A percentile compares a stretch with the other conserved stretches of the same genome.
Conservation (phyloP, 1,140 invertebrate genomes). For the Drosophila leontia region DNA sequence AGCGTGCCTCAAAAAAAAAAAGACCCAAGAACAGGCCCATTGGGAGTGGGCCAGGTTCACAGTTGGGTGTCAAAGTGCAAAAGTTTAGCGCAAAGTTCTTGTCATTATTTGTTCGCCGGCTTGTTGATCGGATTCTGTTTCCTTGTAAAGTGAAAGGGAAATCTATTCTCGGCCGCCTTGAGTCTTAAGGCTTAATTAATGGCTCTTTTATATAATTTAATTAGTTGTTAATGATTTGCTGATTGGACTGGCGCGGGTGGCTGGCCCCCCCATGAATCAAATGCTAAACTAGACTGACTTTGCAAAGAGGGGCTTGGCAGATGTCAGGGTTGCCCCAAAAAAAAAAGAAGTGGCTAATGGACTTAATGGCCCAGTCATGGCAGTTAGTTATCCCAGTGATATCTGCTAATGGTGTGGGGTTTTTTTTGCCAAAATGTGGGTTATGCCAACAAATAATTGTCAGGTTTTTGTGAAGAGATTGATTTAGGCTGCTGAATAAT, state of each 20-base stretch:
- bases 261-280: conserved; percentile 64
- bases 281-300: conserved; percentile 66
- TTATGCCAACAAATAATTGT: conserved; percentile 23
- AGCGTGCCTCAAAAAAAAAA: conserved; percentile 49
- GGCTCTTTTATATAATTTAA: conserved; percentile 80
- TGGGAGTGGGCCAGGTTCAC: conserved; percentile 46
- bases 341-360: conserved; percentile 51
- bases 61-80: conserved; percentile 74
- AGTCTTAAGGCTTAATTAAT: conserved; percentile 70
- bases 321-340: conserved; percentile 69
- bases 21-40: background rate
- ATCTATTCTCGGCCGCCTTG: conserved; percentile 43
- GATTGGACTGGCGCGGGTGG: conserved; percentile 63
- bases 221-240: conserved; percentile 82
- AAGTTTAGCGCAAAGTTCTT: conserved; percentile 79
- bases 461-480: conserved; percentile 3
- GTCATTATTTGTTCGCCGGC: conserved; percentile 71
- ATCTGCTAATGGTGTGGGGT: conserved; percentile 30
- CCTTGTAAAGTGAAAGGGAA: conserved; percentile 66
- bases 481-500: background rate
- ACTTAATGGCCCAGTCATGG: conserved; percentile 37
- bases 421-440: conserved; percentile 5
- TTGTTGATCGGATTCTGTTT: conserved; percentile 38
- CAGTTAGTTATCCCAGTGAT: conserved; percentile 11
- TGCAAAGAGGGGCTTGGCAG: conserved; percentile 70